Percentiles rank a stretch among this genome's conserved stretches.
Evolutionary conservation across 2,797 vertebrate species (phyloP).

Genomic region (Spea hammondii): DNA sequence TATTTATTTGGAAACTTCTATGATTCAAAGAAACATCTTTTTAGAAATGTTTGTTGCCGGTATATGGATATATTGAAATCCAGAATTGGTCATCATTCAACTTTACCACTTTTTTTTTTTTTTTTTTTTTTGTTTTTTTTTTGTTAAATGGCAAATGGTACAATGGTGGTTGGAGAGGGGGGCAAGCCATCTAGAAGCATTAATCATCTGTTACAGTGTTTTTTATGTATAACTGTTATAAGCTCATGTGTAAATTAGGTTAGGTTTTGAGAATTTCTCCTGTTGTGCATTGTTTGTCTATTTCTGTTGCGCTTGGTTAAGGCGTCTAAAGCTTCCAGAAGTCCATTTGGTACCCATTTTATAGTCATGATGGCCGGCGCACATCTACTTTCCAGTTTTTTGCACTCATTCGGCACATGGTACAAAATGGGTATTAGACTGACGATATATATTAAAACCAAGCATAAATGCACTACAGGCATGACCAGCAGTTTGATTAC

Average conservation of each 20-base stretch:
- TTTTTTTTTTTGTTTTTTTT: too few relatives aligned
- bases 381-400: conserved; percentile 43
- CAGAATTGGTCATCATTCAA: too few relatives aligned
- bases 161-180: too few relatives aligned
- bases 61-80: too few relatives aligned
- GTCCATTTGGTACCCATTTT: conserved; percentile 26
- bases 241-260: conserved; percentile 43
- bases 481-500: conserved; percentile 50
- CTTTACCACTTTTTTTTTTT: too few relatives aligned
- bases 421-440: conserved; percentile 43
- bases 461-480: conserved; percentile 35
- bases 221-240: background rate
- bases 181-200: conserved; percentile 62
- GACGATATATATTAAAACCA: background rate
- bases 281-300: conserved; percentile 49
- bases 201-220: conserved; percentile 34
- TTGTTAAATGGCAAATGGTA: too few relatives aligned
- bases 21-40: too few relatives aligned
- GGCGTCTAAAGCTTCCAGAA: conserved; percentile 56
- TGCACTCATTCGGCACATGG: conserved; percentile 45
- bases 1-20: too few relatives aligned
- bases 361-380: background rate
- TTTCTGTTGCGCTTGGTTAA: conserved; percentile 56
- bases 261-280: conserved; percentile 22
- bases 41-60: too few relatives aligned